Evolutionary conservation across 1,140 invertebrate species (phyloP).

Genomic region (Watersipora subatra): DNA sequence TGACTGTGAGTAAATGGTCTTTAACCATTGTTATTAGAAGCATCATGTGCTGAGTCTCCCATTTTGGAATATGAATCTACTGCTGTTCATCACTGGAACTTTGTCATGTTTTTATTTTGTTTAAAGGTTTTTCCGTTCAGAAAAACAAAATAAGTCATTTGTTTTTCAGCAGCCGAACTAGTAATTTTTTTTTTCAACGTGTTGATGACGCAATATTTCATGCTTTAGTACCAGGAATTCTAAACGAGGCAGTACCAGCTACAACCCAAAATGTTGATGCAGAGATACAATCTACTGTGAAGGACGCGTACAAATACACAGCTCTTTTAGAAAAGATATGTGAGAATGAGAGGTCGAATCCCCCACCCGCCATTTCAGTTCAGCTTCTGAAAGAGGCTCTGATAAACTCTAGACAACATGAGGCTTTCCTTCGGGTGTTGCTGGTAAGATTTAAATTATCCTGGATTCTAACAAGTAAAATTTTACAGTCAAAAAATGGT

Average conservation of each 20-base stretch:
- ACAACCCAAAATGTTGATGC: constrained; percentile 39
- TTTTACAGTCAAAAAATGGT: too few species aligned
- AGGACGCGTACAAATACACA: constrained; percentile 32
- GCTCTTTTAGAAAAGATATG: constrained; percentile 30
- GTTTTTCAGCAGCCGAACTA: too few species aligned
- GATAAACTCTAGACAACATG: constrained; percentile 37
- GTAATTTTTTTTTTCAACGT: too few species aligned
- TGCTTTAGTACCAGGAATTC: constrained; percentile 38
- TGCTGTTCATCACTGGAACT: too few species aligned
- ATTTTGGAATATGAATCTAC: background rate
- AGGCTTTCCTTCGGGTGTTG: constrained; percentile 36
- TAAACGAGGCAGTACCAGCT: constrained; percentile 41
- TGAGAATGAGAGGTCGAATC: constrained; percentile 9
- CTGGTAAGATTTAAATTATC: too few species aligned
- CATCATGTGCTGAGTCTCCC: background rate
- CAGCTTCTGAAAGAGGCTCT: constrained; percentile 31
- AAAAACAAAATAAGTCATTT: too few species aligned
- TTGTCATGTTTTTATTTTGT: too few species aligned
- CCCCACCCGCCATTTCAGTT: constrained; percentile 6
- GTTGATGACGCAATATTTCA: too few species aligned
- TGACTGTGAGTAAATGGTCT: constrained; percentile 37
- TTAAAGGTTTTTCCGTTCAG: too few species aligned
- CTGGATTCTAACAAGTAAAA: too few species aligned
- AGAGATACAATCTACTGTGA: constrained; percentile 31
- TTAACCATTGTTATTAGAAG: background rate